These are phyloP conservation scores for Drosophila simulans DNA, from an alignment of 1,140 invertebrate genomes.

Conservation along the genomic window DNA sequence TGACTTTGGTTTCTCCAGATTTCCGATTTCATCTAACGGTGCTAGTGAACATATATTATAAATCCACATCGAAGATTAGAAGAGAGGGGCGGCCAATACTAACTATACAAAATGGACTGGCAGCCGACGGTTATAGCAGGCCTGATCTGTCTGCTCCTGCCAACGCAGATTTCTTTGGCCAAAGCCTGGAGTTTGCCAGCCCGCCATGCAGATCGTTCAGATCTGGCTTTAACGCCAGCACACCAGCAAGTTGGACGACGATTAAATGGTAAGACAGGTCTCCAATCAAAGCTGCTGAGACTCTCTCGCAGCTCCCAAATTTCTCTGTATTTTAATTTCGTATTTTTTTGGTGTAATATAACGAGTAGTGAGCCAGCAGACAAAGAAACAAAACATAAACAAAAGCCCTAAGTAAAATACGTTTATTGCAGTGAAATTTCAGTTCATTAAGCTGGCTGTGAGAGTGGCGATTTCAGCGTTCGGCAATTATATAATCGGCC, in stretches of 20 bases:
- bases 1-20: constrained; percentile 32
- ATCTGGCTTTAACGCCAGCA: constrained; percentile 5
- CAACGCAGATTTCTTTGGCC: constrained; percentile 29
- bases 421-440: constrained; percentile 80
- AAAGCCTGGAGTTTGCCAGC: constrained; percentile 63
- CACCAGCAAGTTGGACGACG: constrained; percentile 43
- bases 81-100: neutral
- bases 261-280: constrained; percentile 68
- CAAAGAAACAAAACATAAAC: constrained; percentile 51
- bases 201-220: constrained; percentile 7
- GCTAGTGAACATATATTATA: constrained; percentile 27
- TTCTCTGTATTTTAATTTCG: constrained; percentile 26
- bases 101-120: constrained; percentile 58
- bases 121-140: constrained; percentile 39
- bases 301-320: constrained; percentile 1
- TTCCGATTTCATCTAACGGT: constrained; percentile 55
- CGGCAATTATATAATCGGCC: constrained; percentile 69
- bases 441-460: constrained; percentile 73
- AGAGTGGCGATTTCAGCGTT: constrained; percentile 57
- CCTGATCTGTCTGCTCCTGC: constrained; percentile 52
- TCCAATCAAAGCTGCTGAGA: constrained; percentile 1
- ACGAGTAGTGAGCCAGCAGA: constrained; percentile 11
- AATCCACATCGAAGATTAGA: neutral
- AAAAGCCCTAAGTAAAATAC: constrained; percentile 53
- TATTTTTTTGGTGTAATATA: constrained; percentile 16